Conservation (phyloP, 2,888 invertebrate species). For the Tenthredo livida region DNA sequence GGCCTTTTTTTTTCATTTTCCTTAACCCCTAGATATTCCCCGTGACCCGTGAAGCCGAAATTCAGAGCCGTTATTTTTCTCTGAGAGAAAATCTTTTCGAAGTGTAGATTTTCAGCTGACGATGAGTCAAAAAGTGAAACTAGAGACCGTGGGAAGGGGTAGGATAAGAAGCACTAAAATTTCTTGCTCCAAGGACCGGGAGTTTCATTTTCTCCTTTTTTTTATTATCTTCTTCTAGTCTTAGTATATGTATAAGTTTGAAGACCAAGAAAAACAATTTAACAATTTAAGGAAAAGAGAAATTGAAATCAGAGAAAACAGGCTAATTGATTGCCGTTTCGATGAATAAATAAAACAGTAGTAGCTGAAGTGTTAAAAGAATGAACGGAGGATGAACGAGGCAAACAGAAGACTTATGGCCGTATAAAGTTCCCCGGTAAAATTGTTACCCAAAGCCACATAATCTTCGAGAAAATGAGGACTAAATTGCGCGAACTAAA, state of each 20-base stretch:
- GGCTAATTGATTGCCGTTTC: background rate
- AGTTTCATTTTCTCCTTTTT: background rate
- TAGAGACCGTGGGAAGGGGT: constrained; percentile 11
- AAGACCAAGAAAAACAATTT: background rate
- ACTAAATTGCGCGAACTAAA: constrained; percentile 26
- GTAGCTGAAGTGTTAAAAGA: background rate
- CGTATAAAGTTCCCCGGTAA: background rate
- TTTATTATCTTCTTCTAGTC: background rate
- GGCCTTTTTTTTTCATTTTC: background rate
- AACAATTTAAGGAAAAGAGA: background rate
- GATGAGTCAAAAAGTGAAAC: constrained; percentile 13
- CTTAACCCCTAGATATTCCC: background rate
- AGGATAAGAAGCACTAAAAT: background rate
- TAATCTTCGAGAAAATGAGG: background rate
- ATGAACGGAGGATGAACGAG: background rate
- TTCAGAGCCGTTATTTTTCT: background rate
- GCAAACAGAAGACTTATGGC: background rate
- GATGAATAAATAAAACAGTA: background rate
- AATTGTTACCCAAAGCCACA: background rate
- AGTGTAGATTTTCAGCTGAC: constrained; percentile 16
- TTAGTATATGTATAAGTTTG: background rate
- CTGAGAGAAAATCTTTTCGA: background rate
- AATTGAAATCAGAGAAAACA: background rate
- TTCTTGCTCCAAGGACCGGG: background rate
- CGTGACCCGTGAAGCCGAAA: background rate